Base-by-base conservation (phyloP, 2,888 invertebrate species). In the Pterostichus niger region DNA sequence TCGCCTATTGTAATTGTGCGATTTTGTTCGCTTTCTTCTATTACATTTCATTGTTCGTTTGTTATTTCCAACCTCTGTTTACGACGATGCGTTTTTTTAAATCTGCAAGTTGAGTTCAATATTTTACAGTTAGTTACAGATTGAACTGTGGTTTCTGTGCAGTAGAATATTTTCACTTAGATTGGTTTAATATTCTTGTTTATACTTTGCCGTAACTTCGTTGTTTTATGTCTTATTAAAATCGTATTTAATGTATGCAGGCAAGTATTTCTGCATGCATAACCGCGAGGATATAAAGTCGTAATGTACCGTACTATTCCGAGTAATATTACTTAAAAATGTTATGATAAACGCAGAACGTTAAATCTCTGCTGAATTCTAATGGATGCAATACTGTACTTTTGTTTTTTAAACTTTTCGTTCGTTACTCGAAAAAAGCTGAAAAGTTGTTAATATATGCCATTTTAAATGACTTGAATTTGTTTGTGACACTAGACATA, bases 161-260 rank as follows among this genome's bases (percentile, higher is more conserved):
- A 13, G 31, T 56, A 7, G 54, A 76, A 54, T n/a, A 54, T 15
- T 54, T 35, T 52, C 15, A 54, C 33, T 73, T 84, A 84, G 7
- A 84, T 54, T 56, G 13, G 15, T 81, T 52, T 52, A 77, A 44
- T 49, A 24, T 56, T 10, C 44, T 68, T 33, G 64, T 79, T 68
- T 68, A 40, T 17, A 64, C 11, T 10, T 17, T 40, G 44, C 17
- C 68, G 17, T 68, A 68, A 44, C 9, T 44, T 56, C n/a, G 68
- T 61, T 68, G 68, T 15, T 68, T 68, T 68, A 68, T 68, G 9
- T 68, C 68, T 68, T 68, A 44, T 68, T 68, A 40, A 68, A 44
- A 68, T 68, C 13, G 52, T 68, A 68, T 40, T 68, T 68, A 68
- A 68, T 68, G 68, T 68, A 68, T 68, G 35, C 44, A 15, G 6